These are phyloP conservation scores for Rutilus rutilus DNA, from an alignment of 2,113 vertebrate genomes.

Conservation along the genomic window DNA sequence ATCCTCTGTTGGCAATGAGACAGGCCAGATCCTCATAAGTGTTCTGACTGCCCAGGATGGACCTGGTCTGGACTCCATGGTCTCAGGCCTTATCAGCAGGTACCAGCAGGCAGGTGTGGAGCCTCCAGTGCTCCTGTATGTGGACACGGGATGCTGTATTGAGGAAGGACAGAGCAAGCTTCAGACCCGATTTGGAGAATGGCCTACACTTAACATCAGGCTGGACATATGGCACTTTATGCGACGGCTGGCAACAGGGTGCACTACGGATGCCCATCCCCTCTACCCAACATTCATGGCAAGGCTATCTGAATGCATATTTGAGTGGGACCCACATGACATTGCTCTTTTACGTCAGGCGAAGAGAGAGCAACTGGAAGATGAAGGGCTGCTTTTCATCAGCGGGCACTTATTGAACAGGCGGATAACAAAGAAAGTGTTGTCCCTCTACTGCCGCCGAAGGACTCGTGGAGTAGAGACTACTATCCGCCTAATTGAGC, in stretches of 20 bases:
- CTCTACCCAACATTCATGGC: not conserved
- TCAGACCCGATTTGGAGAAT: conserved; percentile 19
- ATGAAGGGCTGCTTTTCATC: not conserved
- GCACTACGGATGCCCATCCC: not conserved
- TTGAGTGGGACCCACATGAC: not conserved
- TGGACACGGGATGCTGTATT: conserved; percentile 23
- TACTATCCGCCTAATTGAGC: not conserved
- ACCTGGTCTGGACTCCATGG: conserved; percentile 28
- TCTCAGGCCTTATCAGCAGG: not conserved
- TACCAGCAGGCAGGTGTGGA: conserved; percentile 30
- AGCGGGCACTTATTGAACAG: too few relatives aligned
- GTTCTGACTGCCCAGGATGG: conserved; percentile 38
- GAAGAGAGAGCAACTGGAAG: not conserved
- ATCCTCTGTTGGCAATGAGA: not conserved
- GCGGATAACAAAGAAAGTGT: too few relatives aligned
- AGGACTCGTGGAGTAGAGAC: not conserved
- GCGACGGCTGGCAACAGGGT: not conserved
- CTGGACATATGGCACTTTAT: not conserved
- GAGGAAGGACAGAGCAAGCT: conserved; percentile 18
- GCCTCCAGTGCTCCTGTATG: conserved; percentile 25
- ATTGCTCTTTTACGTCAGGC: not conserved
- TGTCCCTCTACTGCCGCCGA: too few relatives aligned
- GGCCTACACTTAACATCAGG: conserved; percentile 15
- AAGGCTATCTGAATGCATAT: not conserved
- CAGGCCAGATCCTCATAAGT: conserved; percentile 31